Conservation (phyloP, 2,113 vertebrate genomes). For the Thomomys bottae region DNA sequence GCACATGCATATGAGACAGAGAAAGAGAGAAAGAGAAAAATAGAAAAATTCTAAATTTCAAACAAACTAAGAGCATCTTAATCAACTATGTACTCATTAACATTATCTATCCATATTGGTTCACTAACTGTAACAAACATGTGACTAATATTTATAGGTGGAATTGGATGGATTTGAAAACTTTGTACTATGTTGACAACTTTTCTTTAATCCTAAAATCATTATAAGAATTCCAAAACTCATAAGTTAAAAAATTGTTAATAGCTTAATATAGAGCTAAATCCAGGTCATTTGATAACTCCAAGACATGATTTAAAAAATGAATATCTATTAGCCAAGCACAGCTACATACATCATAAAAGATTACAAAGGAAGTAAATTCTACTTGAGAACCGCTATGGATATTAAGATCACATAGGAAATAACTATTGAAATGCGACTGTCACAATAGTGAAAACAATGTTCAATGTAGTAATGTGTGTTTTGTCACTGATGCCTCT, state of each 20-base stretch:
- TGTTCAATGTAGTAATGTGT: not conserved
- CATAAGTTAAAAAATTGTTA: not conserved
- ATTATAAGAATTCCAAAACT: not conserved
- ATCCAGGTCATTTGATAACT: not conserved
- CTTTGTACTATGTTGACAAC: not conserved
- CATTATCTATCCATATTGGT: not conserved
- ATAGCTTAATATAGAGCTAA: not conserved
- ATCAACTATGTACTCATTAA: not conserved
- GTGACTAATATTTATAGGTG: not conserved
- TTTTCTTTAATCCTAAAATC: not conserved
- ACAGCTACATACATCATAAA: not conserved
- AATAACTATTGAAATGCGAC: constrained; percentile 3
- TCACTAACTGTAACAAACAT: not conserved
- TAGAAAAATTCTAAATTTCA: not conserved
- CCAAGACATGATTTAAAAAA: not conserved
- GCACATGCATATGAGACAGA: too few relatives aligned
- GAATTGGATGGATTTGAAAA: not conserved
- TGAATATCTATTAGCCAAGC: not conserved
- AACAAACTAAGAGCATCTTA: not conserved
- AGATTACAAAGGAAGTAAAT: not conserved
- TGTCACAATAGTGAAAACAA: not conserved
- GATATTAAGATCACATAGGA: not conserved
- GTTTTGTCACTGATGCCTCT: constrained; percentile 1
- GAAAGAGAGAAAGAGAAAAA: too few relatives aligned
- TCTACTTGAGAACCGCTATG: not conserved